Evolutionary conservation across 2,888 invertebrate genomes (phyloP), one percentile per base, ranked within the genome.

Genomic region (Cheilosia vulpina): DNA sequence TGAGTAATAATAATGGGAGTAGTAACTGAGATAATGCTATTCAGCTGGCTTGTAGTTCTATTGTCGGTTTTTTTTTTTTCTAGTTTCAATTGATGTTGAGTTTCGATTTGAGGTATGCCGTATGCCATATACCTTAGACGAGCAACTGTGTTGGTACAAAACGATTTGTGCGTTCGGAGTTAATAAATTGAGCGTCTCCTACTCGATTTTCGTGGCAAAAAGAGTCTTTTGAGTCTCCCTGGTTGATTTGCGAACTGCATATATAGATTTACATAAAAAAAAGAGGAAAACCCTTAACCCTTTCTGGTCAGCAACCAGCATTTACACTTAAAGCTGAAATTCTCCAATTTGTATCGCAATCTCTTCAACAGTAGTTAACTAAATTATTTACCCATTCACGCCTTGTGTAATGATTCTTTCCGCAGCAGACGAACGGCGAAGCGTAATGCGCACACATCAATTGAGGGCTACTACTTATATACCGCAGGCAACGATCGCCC

Each of bases 381-480:
- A 38, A 57, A 57, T 38, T 38, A 38, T 34, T 38, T 19, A 21
- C 34, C 19, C 21, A 17, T 34, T 38, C 57, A 19, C 13, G n/a
- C 19, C 11, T 19, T 11, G 19, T 38, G 21, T 34, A 21, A 34
- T 38, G 19, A 19, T 57, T 57, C 7, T 13, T 34, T 38, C 6
- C 4, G 19, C 21, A 19, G 21, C 15, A 57, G 34, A 38, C 34
- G 19, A 38, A 57, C 19, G 34, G 21, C 34, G 19, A 38, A 57
- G 38, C 57, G 57, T 57, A 57, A 57, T 57, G 34, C 57, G 31
- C 57, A 57, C 57, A 57, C 34, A 57, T 57, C 57, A 60, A 45
- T 31, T 31, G 45, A 13, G 24, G 43, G 24, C 27, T 17, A 27
- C 62, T 17, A 31, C 31, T 31, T 2, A 1, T 7, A 31, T 31